phyloP scores from a whole-genome alignment of 2,888 invertebrate genomes.

The Eupithecia subumbrata region DNA sequence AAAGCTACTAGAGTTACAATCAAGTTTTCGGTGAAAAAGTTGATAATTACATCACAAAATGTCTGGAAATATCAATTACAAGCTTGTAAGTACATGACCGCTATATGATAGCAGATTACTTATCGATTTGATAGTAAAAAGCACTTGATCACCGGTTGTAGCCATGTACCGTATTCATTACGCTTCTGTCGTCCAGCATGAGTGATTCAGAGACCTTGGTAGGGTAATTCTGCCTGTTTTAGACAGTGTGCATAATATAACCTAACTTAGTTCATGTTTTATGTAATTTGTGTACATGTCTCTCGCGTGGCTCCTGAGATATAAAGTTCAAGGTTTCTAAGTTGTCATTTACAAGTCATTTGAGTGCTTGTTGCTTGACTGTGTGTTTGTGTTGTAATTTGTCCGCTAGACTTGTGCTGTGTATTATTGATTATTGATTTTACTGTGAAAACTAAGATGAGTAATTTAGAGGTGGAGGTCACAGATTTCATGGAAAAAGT shows the following conservation, averaged over 20 bases:
- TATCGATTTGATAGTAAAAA: constrained; percentile 21
- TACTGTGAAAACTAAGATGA: constrained; percentile 51
- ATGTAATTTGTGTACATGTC: constrained; percentile 26
- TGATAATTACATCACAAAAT: constrained; percentile 42
- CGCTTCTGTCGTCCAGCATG: constrained; percentile 48
- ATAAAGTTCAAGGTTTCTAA: constrained; percentile 43
- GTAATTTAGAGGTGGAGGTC: constrained; percentile 62
- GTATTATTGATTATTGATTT: not conserved
- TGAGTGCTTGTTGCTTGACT: constrained; percentile 11
- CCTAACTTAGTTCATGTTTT: constrained; percentile 31
- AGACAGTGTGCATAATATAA: constrained; percentile 17
- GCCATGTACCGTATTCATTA: constrained; percentile 22
- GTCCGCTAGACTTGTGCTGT: constrained; percentile 11
- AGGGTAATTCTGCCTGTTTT: constrained; percentile 35
- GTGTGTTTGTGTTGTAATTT: constrained; percentile 36
- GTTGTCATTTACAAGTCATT: constrained; percentile 39
- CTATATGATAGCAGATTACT: constrained; percentile 12
- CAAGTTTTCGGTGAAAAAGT: constrained; percentile 9
- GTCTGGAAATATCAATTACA: constrained; percentile 51
- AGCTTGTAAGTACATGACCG: constrained; percentile 56
- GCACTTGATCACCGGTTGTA: constrained; percentile 17
- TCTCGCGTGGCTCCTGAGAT: constrained; percentile 29
- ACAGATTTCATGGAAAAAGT: constrained; percentile 57
- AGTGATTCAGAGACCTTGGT: constrained; percentile 53
- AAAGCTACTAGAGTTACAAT: constrained; percentile 19